Conservation (phyloP, 2,113 vertebrate genomes). For the Onychorhynchus coronatus region DNA sequence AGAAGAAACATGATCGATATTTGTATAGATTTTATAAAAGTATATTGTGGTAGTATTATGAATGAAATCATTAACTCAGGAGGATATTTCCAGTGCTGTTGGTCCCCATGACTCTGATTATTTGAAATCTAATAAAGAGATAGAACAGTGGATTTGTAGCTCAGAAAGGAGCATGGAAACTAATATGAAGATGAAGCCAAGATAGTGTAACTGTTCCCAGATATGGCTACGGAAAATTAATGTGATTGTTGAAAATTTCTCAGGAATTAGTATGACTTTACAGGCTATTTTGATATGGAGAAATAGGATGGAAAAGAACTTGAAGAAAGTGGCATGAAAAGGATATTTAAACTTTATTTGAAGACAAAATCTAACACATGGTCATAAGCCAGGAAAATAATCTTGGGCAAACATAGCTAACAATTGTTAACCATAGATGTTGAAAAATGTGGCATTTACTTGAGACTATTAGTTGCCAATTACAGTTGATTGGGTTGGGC, state of each 20-base stretch:
- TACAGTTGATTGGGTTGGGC: neutral
- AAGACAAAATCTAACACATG: neutral
- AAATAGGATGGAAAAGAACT: neutral
- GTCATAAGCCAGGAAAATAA: neutral
- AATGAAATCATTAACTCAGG: neutral
- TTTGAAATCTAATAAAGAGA: conserved; percentile 1
- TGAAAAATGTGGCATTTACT: neutral
- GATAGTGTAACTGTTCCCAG: neutral
- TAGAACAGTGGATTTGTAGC: neutral
- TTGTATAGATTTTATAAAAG: neutral
- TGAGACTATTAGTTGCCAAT: neutral
- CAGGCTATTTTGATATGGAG: neutral
- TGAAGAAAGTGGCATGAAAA: neutral
- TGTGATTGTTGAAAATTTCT: neutral
- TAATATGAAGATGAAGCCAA: neutral
- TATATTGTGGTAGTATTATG: neutral
- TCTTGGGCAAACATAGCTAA: neutral
- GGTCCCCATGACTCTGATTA: neutral
- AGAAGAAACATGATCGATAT: neutral
- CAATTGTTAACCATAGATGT: neutral
- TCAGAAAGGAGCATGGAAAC: neutral
- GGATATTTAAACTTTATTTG: conserved; percentile 1
- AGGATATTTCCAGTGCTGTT: conserved; percentile 3
- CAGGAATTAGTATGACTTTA: conserved; percentile 13
- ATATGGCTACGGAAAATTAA: neutral